A percentile compares a stretch with the other conserved stretches of the same genome.
Conservation (phyloP, 2,113 vertebrate species). For the Misgurnus mizolepis region DNA sequence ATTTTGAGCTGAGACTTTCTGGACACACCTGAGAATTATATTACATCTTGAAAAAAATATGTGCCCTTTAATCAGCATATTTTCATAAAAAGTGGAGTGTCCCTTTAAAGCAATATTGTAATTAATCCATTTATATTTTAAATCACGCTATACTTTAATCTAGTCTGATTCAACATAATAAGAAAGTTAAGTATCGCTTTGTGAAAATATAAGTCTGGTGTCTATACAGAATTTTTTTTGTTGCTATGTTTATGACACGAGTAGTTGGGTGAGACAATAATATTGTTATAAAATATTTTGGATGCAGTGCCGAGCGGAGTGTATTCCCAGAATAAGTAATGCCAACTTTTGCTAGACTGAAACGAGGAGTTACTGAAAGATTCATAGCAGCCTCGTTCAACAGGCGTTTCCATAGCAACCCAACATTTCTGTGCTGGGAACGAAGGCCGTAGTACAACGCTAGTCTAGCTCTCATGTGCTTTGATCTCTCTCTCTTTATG, state of each 20-base stretch:
- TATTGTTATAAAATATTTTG: not conserved
- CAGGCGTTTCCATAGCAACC: constrained; percentile 62
- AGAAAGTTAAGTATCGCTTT: not conserved
- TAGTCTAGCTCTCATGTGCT: constrained; percentile 45
- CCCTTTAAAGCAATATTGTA: too few relatives aligned
- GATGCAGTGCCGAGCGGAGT: not conserved
- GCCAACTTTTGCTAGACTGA: constrained; percentile 40
- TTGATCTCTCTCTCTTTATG: constrained; percentile 47
- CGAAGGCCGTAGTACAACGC: constrained; percentile 55
- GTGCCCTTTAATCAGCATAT: too few relatives aligned
- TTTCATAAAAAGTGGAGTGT: too few relatives aligned
- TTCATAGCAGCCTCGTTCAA: constrained; percentile 59
- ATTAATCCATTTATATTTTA: too few relatives aligned
- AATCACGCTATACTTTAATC: too few relatives aligned
- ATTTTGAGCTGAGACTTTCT: too few relatives aligned
- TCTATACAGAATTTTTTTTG: not conserved
- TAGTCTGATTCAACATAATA: not conserved
- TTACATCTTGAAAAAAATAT: too few relatives aligned
- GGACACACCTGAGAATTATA: too few relatives aligned
- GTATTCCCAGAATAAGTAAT: constrained; percentile 41
- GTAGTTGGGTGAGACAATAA: not conserved
- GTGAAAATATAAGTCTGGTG: not conserved
- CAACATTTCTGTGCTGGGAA: constrained; percentile 53
- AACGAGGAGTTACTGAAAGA: constrained; percentile 52
- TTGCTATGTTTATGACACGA: not conserved